phyloP scores from a whole-genome alignment of 2,888 invertebrate species.

The Carterocephalus palaemon region DNA sequence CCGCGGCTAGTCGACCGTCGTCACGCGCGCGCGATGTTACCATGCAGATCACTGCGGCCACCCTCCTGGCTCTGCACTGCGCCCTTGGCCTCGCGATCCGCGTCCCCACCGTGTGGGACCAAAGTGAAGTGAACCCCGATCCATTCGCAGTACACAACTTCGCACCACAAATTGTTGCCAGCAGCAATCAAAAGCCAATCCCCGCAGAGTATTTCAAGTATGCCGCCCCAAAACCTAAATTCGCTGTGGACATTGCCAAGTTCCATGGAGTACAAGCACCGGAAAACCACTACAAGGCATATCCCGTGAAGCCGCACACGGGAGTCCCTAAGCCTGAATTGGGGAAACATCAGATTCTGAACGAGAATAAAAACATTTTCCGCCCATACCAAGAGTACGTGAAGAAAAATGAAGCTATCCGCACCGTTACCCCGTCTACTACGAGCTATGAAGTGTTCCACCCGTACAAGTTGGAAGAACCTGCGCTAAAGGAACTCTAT shows the following conservation, averaged over 20 bases:
- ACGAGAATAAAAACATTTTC: constrained; percentile 42
- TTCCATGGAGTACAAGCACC: constrained; percentile 64
- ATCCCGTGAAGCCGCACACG: constrained; percentile 56
- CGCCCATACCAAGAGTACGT: constrained; percentile 52
- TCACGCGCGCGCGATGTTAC: constrained; percentile 68
- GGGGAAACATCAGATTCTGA: constrained; percentile 56
- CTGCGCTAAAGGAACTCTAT: constrained; percentile 56
- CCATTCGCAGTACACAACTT: constrained; percentile 37
- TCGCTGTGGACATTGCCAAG: constrained; percentile 59
- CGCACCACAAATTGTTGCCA: constrained; percentile 23
- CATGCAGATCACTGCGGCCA: constrained; percentile 55
- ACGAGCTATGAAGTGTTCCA: constrained; percentile 64
- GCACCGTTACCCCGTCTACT: constrained; percentile 45
- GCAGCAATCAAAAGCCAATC: constrained; percentile 36
- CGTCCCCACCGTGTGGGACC: constrained; percentile 59
- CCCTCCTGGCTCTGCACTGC: constrained; percentile 52
- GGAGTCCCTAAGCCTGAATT: constrained; percentile 47
- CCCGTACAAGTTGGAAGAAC: constrained; percentile 65
- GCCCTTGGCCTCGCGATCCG: constrained; percentile 57
- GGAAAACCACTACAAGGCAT: constrained; percentile 53
- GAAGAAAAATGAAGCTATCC: constrained; percentile 39
- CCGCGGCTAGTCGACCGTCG: constrained; percentile 66
- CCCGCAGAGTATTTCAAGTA: constrained; percentile 64
- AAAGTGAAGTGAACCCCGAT: constrained; percentile 56
- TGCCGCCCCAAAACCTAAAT: constrained; percentile 63